Conservation (phyloP, 2,113 vertebrate species). For the Vulpes lagopus region DNA sequence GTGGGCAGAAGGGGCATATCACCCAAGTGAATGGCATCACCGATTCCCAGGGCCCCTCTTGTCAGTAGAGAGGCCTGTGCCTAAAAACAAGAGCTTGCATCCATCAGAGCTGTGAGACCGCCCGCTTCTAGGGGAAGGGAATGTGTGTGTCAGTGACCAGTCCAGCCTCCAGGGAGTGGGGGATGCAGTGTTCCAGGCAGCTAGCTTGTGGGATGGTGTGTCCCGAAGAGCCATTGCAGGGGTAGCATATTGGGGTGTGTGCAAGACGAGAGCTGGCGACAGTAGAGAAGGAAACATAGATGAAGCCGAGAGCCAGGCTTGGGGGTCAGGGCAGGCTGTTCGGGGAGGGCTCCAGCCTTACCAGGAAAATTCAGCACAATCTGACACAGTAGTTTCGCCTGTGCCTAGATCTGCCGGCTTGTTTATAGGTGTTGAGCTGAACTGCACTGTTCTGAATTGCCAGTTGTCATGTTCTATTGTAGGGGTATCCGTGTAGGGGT, state of each 20-base stretch:
- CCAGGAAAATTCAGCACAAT: background rate
- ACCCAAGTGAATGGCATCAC: constrained; percentile 23
- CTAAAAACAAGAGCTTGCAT: constrained; percentile 48
- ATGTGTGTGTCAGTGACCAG: constrained; percentile 70
- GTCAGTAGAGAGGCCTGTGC: constrained; percentile 15
- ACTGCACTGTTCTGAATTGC: background rate
- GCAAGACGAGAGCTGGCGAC: background rate
- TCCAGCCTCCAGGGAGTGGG: constrained; percentile 57
- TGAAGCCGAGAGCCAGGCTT: constrained; percentile 1
- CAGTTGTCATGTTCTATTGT: constrained; percentile 18
- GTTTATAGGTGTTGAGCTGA: constrained; percentile 45
- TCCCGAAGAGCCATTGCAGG: constrained; percentile 27
- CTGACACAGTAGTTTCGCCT: background rate
- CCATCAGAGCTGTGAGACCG: background rate
- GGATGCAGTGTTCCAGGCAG: constrained; percentile 28
- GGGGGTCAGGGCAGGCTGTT: background rate
- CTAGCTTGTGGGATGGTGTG: constrained; percentile 39
- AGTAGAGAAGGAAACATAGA: background rate
- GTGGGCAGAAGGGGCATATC: constrained; percentile 42
- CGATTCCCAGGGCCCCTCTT: constrained; percentile 21
- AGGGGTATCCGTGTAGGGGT: constrained; percentile 22
- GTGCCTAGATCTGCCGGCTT: background rate
- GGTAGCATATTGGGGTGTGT: background rate
- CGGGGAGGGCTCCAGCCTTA: background rate
- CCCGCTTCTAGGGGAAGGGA: constrained; percentile 51